A percentile compares a stretch with the other conserved stretches of the same genome.
phyloP scores from a whole-genome alignment of 2,797 vertebrate species.

The Arctocebus calabarensis region DNA sequence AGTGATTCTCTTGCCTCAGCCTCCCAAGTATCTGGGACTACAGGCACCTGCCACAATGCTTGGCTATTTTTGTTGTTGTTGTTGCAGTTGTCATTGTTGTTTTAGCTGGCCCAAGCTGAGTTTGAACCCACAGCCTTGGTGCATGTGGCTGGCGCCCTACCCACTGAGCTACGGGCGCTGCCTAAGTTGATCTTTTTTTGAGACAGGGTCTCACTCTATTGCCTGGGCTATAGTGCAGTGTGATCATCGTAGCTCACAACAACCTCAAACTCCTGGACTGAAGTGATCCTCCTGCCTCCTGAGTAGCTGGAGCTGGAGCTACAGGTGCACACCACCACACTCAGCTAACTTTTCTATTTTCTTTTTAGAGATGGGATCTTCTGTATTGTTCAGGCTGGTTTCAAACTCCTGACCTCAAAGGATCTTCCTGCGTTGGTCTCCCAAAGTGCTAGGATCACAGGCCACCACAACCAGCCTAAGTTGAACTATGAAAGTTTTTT shows the following conservation, averaged over 20 bases:
- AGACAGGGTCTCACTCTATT: background rate
- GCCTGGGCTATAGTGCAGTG: background rate
- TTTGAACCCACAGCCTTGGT: too few species aligned
- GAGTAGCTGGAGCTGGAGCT: background rate
- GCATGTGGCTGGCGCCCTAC: too few species aligned
- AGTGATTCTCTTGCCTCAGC: too few species aligned
- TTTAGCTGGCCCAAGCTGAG: too few species aligned
- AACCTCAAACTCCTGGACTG: background rate
- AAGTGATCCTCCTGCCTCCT: background rate
- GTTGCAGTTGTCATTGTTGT: too few species aligned
- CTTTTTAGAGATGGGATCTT: background rate
- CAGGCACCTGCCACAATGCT: too few species aligned
- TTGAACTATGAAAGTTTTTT: background rate
- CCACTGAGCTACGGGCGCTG: too few species aligned
- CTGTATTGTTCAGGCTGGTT: background rate
- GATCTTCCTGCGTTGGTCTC: background rate
- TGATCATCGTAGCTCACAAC: background rate
- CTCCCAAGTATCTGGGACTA: too few species aligned
- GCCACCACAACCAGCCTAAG: background rate
- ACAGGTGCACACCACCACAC: background rate
- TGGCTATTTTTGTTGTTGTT: too few species aligned
- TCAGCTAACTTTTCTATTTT: background rate
- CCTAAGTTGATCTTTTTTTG: too few species aligned
- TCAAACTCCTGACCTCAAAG: background rate
- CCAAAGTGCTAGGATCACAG: background rate